Conservation (phyloP, 1,140 invertebrate species). For the Drosophila bocqueti region DNA sequence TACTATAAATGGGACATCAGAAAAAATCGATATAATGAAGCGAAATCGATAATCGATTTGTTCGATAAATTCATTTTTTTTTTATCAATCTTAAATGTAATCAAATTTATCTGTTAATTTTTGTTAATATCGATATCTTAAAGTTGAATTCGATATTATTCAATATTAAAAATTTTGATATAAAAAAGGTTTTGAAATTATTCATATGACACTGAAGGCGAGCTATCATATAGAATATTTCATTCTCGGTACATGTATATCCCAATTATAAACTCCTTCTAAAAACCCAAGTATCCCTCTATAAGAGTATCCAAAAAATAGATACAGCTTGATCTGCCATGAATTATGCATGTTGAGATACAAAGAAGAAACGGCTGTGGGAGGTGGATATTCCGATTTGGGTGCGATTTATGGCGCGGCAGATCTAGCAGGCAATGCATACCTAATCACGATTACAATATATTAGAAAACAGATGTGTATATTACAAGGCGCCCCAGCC, state of each 20-base stretch:
- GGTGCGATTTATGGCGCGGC: conserved; percentile 81
- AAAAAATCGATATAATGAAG: neutral
- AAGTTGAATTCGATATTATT: too few species aligned
- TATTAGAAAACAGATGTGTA: conserved; percentile 76
- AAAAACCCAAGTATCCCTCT: too few species aligned
- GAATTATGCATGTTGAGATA: conserved; percentile 80
- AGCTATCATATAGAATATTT: too few species aligned
- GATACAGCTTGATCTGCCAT: conserved; percentile 74
- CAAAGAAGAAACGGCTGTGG: conserved; percentile 29
- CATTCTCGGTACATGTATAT: too few species aligned
- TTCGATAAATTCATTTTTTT: neutral
- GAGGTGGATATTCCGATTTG: conserved; percentile 57
- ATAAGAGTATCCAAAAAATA: conserved; percentile 7
- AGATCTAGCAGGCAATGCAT: conserved; percentile 77
- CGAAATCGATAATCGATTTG: too few species aligned
- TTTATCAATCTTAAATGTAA: neutral
- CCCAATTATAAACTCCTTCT: too few species aligned
- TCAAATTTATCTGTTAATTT: neutral
- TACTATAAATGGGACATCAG: neutral
- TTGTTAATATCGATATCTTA: neutral
- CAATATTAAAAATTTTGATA: too few species aligned
- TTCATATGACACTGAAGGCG: too few species aligned
- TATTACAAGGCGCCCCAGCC: conserved; percentile 68
- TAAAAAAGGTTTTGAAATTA: neutral
- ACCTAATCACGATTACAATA: conserved; percentile 80